phyloP scores from a whole-genome alignment of 2,888 invertebrate species.

The Tryphoninae sp. region DNA sequence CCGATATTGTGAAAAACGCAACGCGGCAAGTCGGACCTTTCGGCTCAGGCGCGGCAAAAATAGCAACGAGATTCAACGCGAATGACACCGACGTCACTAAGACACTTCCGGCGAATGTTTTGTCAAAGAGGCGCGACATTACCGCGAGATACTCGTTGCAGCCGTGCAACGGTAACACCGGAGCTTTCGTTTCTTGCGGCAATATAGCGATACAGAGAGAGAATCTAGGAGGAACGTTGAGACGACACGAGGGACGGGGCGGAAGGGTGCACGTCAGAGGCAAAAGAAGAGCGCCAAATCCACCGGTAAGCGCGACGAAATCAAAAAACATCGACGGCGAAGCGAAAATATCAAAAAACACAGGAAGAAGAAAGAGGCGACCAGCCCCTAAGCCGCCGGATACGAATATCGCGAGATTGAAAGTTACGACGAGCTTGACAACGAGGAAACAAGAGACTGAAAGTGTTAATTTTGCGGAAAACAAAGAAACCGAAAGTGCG shows the following conservation, averaged over 20 bases:
- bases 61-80: slow-evolving; percentile 58
- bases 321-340: slow-evolving; percentile 67
- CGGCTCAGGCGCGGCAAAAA: slow-evolving; percentile 75
- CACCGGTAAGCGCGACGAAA: slow-evolving; percentile 81
- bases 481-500: slow-evolving; percentile 1
- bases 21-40: slow-evolving; percentile 71
- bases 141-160: slow-evolving; percentile 76
- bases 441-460: neutral
- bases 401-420: slow-evolving; percentile 38
- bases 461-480: neutral
- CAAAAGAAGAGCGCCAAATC: slow-evolving; percentile 88
- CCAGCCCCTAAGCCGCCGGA: slow-evolving; percentile 84
- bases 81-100: slow-evolving; percentile 61
- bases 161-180: slow-evolving; percentile 61
- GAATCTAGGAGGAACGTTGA: slow-evolving; percentile 62
- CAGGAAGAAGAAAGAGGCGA: slow-evolving; percentile 81
- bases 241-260: slow-evolving; percentile 81
- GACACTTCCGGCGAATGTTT: slow-evolving; percentile 73
- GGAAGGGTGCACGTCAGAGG: slow-evolving; percentile 88
- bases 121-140: slow-evolving; percentile 71
- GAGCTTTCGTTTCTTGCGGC: slow-evolving; percentile 73
- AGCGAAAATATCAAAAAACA: slow-evolving; percentile 58
- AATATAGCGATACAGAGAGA: slow-evolving; percentile 70
- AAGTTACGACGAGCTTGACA: neutral
- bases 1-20: slow-evolving; percentile 64